Evolutionary conservation across 1,140 invertebrate species (phyloP).

Genomic region (Heliothis subflexa): DNA sequence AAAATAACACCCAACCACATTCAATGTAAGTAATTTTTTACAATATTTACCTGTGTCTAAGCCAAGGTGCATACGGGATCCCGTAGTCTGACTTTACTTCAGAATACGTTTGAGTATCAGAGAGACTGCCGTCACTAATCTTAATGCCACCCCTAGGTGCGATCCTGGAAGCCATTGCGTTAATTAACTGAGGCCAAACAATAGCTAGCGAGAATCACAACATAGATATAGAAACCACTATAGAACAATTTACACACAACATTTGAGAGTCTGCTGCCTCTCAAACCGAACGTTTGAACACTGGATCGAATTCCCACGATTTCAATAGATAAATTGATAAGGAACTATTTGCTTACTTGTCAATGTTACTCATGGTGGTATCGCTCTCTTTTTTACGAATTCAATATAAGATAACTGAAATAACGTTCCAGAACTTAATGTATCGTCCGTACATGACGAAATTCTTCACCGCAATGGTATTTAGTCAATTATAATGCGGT

Average conservation of each 20-base stretch:
- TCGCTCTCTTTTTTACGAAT: not conserved
- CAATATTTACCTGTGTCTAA: constrained; percentile 88
- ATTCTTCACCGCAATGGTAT: constrained; percentile 23
- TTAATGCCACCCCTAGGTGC: constrained; percentile 87
- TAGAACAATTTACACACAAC: not conserved
- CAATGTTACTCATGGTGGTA: constrained; percentile 36
- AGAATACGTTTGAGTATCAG: constrained; percentile 90
- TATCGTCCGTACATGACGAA: constrained; percentile 27
- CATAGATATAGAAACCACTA: not conserved
- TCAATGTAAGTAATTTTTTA: constrained; percentile 39
- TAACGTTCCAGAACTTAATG: not conserved
- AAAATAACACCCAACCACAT: constrained; percentile 51
- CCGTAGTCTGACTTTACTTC: constrained; percentile 89
- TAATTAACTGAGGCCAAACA: constrained; percentile 1
- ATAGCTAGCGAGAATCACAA: not conserved
- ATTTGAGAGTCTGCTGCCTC: not conserved
- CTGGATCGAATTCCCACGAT: constrained; percentile 59
- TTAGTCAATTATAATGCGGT: constrained; percentile 30
- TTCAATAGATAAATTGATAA: constrained; percentile 55
- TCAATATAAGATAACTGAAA: not conserved
- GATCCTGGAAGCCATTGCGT: constrained; percentile 73
- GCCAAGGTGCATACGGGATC: constrained; percentile 90
- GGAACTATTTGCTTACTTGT: constrained; percentile 57
- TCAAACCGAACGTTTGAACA: constrained; percentile 34
- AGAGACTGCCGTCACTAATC: constrained; percentile 92